These are phyloP conservation scores for Gambusia yucatana DNA, from an alignment of 2,797 vertebrate species.

Conservation along the genomic window DNA sequence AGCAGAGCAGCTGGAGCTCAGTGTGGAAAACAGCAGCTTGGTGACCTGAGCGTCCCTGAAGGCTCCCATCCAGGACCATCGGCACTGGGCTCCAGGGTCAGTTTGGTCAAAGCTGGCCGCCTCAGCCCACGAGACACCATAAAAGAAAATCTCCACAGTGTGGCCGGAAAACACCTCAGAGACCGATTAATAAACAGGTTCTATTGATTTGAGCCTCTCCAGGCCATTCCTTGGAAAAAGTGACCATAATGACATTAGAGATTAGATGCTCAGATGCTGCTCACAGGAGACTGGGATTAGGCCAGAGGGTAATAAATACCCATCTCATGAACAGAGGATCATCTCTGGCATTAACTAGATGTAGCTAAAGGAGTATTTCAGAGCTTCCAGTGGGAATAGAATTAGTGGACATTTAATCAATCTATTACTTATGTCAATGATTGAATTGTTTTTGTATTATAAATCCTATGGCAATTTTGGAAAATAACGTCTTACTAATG, in stretches of 20 bases:
- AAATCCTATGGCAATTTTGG: not conserved
- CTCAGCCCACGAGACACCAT: slow-evolving; percentile 52
- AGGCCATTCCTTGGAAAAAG: slow-evolving; percentile 68
- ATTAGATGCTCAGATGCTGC: slow-evolving; percentile 58
- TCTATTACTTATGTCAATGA: not conserved
- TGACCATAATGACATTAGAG: slow-evolving; percentile 82
- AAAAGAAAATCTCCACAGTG: slow-evolving; percentile 58
- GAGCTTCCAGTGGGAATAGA: not conserved
- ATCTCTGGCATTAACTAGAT: slow-evolving; percentile 9
- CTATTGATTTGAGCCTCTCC: slow-evolving; percentile 74
- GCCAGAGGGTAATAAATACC: slow-evolving; percentile 41
- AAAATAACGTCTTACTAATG: not conserved
- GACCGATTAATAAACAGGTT: slow-evolving; percentile 51
- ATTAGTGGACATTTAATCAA: not conserved
- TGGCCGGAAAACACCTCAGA: slow-evolving; percentile 72
- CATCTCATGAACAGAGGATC: slow-evolving; percentile 46
- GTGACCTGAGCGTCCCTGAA: slow-evolving; percentile 57
- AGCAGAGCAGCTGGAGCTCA: slow-evolving; percentile 56
- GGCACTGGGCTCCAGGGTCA: slow-evolving; percentile 73
- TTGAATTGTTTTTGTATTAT: not conserved
- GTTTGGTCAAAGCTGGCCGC: slow-evolving; percentile 45
- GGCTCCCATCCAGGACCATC: slow-evolving; percentile 46
- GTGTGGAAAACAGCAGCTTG: slow-evolving; percentile 31
- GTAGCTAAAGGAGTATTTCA: not conserved
- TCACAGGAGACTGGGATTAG: slow-evolving; percentile 57